Conservation (phyloP, 2,888 invertebrate genomes). For the Macropis europaea region DNA sequence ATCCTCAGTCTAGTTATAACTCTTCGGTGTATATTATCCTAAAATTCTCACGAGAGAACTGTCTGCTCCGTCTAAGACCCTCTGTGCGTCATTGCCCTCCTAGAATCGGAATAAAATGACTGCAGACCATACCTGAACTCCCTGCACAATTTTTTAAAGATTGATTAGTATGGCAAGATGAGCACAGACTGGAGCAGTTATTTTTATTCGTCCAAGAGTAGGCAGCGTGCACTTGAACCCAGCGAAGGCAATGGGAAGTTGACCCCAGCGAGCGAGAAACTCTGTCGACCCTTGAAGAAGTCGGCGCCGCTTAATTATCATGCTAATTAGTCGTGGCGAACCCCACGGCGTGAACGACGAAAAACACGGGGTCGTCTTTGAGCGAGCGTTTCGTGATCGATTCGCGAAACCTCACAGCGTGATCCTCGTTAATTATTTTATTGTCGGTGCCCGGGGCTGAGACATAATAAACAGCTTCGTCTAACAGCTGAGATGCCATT, state of each 20-base stretch:
- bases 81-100: too few relatives aligned
- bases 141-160: too few relatives aligned
- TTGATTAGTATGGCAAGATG: too few relatives aligned
- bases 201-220: background rate
- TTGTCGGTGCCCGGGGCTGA: slow-evolving; percentile 31
- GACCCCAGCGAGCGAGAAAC: slow-evolving; percentile 39
- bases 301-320: slow-evolving; percentile 65
- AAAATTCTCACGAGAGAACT: too few relatives aligned
- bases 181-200: too few relatives aligned
- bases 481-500: slow-evolving; percentile 1
- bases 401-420: slow-evolving; percentile 55
- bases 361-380: slow-evolving; percentile 36
- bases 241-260: slow-evolving; percentile 19
- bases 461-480: slow-evolving; percentile 32
- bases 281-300: slow-evolving; percentile 45
- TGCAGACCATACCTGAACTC: too few relatives aligned
- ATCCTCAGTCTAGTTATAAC: too few relatives aligned
- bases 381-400: slow-evolving; percentile 51
- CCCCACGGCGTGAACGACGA: slow-evolving; percentile 48
- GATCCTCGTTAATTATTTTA: slow-evolving; percentile 60
- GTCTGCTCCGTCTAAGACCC: too few relatives aligned
- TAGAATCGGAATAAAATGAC: too few relatives aligned
- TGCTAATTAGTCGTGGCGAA: slow-evolving; percentile 63
- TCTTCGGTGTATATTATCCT: too few relatives aligned
- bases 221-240: background rate